Evolutionary conservation across 2,888 invertebrate genomes (phyloP), one percentile per base, ranked within the genome.

Genomic region (Slavum lentiscoides): DNA sequence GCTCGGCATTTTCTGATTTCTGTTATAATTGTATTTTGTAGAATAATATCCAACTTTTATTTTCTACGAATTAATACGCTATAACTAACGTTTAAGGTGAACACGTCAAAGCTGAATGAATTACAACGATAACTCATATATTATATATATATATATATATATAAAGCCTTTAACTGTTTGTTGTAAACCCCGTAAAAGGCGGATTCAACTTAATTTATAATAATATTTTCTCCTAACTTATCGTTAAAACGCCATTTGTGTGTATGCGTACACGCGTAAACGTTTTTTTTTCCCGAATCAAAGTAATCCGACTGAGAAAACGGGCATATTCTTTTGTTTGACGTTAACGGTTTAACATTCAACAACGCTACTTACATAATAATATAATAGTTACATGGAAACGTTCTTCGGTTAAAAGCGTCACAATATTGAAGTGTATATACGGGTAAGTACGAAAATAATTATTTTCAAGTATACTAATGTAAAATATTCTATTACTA

Each of bases 61-160:
- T 49, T 55, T 55, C 17, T 59, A 59, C 59, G 21, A 59, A 59
- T 59, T 55, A 55, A 55, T 55, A 55, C 3, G 30, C 30, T 19
- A 55, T 55, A 53, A 53, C 15, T 53, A 53, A 68, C 30, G 11
- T 53, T 53, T 13, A 53, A 17, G 19, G 53, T 30, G 19, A 53
- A 70, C 58, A 70, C 37, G 58, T 70, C 70, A 70, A 70, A 70
- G 70, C n/a, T n/a, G 21, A 30, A n/a, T 55, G 37, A 58, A 70
- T 55, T n/a, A 58, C 13, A 58, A 70, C 30, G 30, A 55, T 58
- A 37, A 30, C 23, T 11, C 17, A 68, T 30, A 37, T n/a, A n/a
- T n/a, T n/a, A n/a, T n/a, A n/a, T n/a, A n/a, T n/a, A n/a, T n/a
- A n/a, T n/a, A n/a, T n/a, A n/a, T n/a, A n/a, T 11, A 13, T n/a